Conservation (phyloP, 1,140 invertebrate species). For the Tetragnatha versicolor region DNA sequence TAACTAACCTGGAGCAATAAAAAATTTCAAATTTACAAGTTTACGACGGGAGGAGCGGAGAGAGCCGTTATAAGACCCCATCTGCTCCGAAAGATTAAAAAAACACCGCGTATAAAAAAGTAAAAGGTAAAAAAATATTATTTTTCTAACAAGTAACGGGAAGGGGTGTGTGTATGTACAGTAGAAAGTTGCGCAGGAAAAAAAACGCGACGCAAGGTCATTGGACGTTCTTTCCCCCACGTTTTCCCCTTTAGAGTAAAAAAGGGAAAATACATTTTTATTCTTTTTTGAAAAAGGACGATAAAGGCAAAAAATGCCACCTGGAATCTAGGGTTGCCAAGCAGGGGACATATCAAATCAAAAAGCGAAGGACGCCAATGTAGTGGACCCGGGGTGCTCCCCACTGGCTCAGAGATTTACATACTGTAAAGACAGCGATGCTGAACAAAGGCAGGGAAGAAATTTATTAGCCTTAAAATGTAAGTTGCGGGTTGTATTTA, state of each 20-base stretch:
- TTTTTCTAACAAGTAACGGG: slow-evolving; percentile 54
- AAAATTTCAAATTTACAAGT: slow-evolving; percentile 56
- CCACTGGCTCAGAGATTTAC: too few species aligned
- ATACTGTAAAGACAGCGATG: too few species aligned
- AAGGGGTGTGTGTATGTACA: slow-evolving; percentile 46
- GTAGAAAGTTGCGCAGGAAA: slow-evolving; percentile 15
- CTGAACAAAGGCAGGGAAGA: too few species aligned
- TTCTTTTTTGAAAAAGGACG: slow-evolving; percentile 44
- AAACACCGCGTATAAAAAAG: slow-evolving; percentile 44
- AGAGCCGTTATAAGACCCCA: slow-evolving; percentile 53
- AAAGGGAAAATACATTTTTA: slow-evolving; percentile 39
- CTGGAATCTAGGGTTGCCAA: slow-evolving; percentile 51
- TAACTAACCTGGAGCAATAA: slow-evolving; percentile 54
- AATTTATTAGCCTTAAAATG: too few species aligned
- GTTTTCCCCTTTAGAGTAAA: slow-evolving; percentile 1
- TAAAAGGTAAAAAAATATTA: slow-evolving; percentile 31
- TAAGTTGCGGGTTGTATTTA: too few species aligned
- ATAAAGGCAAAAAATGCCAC: slow-evolving; percentile 54
- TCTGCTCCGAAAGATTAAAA: slow-evolving; percentile 51
- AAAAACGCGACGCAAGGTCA: slow-evolving; percentile 44
- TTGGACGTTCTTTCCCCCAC: slow-evolving; percentile 20
- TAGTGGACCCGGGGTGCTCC: not conserved
- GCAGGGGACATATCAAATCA: slow-evolving; percentile 14
- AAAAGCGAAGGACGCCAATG: slow-evolving; percentile 7
- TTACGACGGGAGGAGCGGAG: slow-evolving; percentile 24